Evolutionary conservation across 2,888 invertebrate species (phyloP).

Genomic region (Antitype chi): DNA sequence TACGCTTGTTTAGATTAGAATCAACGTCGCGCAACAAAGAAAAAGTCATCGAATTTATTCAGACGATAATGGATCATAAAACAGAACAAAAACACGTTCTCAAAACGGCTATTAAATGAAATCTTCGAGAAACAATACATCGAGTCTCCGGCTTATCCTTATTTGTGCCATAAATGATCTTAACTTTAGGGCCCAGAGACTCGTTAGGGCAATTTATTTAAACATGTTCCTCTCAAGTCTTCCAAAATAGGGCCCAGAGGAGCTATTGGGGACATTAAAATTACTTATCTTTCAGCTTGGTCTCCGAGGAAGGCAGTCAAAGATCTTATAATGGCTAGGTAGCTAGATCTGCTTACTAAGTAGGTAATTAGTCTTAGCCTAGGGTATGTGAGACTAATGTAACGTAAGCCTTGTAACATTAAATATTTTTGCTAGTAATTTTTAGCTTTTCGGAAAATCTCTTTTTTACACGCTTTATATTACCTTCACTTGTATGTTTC

Average conservation of each 20-base stretch:
- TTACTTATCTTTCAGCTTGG: conserved; percentile 61
- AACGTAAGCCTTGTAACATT: not conserved
- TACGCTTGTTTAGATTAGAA: too few relatives aligned
- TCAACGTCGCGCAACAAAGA: too few relatives aligned
- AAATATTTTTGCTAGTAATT: not conserved
- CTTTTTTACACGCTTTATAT: too few relatives aligned
- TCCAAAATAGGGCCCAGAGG: conserved; percentile 49
- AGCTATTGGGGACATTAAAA: conserved; percentile 61
- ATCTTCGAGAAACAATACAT: conserved; percentile 46
- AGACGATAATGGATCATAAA: too few relatives aligned
- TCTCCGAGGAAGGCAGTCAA: conserved; percentile 21
- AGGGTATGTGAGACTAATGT: not conserved
- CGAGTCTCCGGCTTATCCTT: conserved; percentile 21
- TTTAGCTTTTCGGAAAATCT: not conserved
- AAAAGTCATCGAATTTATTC: too few relatives aligned
- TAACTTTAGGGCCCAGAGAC: conserved; percentile 50
- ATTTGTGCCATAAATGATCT: conserved; percentile 51
- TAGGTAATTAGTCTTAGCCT: conserved; percentile 26
- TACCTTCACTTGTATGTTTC: too few relatives aligned
- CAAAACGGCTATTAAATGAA: conserved; percentile 38
- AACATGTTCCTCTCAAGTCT: conserved; percentile 50
- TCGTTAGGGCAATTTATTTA: conserved; percentile 64
- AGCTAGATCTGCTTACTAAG: conserved; percentile 32
- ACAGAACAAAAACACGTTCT: conserved; percentile 12
- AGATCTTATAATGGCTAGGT: conserved; percentile 44